Percentiles rank a stretch among this genome's conserved stretches.
phyloP scores from a whole-genome alignment of 2,888 invertebrate genomes.

The Amphimallon solstitiale region DNA sequence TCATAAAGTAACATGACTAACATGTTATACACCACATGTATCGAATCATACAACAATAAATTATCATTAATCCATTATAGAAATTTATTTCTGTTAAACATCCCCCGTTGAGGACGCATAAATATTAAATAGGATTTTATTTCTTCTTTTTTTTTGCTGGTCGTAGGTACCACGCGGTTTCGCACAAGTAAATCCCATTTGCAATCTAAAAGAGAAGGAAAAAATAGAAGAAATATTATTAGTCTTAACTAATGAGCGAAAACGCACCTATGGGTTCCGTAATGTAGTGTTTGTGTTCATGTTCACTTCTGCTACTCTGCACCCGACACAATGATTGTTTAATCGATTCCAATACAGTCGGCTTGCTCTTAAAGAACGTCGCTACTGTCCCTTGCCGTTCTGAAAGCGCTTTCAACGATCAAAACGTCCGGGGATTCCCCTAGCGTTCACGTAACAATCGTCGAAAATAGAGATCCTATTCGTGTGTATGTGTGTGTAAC shows the following conservation, averaged over 20 bases:
- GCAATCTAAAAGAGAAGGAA: slow-evolving; percentile 2
- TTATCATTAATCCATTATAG: neutral
- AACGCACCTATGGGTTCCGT: slow-evolving; percentile 47
- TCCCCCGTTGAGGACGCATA: neutral
- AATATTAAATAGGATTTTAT: neutral
- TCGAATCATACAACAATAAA: too few relatives aligned
- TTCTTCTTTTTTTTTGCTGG: too few relatives aligned
- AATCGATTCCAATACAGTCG: slow-evolving; percentile 56
- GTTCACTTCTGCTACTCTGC: slow-evolving; percentile 54
- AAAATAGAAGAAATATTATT: slow-evolving; percentile 39
- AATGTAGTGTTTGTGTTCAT: slow-evolving; percentile 55
- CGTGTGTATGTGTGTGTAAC: neutral
- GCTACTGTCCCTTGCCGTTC: slow-evolving; percentile 40
- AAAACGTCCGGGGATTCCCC: slow-evolving; percentile 37
- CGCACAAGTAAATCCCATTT: neutral
- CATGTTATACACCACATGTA: too few relatives aligned
- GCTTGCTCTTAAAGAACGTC: slow-evolving; percentile 52
- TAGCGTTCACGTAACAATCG: slow-evolving; percentile 8
- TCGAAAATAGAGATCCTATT: slow-evolving; percentile 11
- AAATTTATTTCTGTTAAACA: slow-evolving; percentile 22
- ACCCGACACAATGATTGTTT: slow-evolving; percentile 55
- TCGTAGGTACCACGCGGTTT: neutral
- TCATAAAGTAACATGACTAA: too few relatives aligned
- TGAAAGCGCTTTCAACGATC: slow-evolving; percentile 37
- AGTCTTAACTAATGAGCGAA: slow-evolving; percentile 47